These are phyloP conservation scores for Andrena haemorrhoa DNA, from an alignment of 2,888 invertebrate species.

Conservation along the genomic window DNA sequence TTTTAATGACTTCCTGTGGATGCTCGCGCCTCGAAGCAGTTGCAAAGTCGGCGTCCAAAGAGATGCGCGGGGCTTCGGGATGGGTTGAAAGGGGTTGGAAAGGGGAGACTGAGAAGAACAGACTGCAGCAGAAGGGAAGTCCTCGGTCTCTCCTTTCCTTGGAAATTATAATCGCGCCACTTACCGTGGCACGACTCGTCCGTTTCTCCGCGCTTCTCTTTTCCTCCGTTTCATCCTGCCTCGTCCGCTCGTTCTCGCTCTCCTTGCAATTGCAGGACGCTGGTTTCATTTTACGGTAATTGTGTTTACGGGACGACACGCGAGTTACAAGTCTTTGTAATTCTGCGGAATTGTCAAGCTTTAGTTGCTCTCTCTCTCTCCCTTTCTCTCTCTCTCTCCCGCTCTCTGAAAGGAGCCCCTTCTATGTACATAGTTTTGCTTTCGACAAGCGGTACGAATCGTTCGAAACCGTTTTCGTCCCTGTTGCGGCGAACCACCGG, in stretches of 20 bases:
- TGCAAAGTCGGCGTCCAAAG: slow-evolving; percentile 60
- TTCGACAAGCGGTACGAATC: slow-evolving; percentile 22
- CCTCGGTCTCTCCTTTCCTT: slow-evolving; percentile 67
- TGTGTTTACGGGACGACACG: slow-evolving; percentile 77
- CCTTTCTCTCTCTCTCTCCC: neutral
- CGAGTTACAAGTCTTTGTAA: slow-evolving; percentile 72
- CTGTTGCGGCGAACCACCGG: neutral
- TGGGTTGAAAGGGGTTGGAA: slow-evolving; percentile 20
- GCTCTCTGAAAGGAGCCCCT: slow-evolving; percentile 14
- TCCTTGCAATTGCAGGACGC: slow-evolving; percentile 43
- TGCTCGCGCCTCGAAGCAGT: slow-evolving; percentile 63
- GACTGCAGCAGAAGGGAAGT: slow-evolving; percentile 67
- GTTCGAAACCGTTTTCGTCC: neutral
- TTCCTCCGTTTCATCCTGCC: slow-evolving; percentile 24
- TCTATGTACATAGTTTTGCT: slow-evolving; percentile 3
- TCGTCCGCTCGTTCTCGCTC: slow-evolving; percentile 35
- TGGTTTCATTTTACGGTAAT: slow-evolving; percentile 72
- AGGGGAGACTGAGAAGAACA: slow-evolving; percentile 54
- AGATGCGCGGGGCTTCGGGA: slow-evolving; percentile 27
- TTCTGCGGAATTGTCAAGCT: slow-evolving; percentile 59
- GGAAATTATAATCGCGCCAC: slow-evolving; percentile 82
- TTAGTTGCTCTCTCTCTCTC: slow-evolving; percentile 19
- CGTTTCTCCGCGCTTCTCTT: slow-evolving; percentile 65
- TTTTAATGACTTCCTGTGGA: slow-evolving; percentile 73
- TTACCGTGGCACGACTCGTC: slow-evolving; percentile 70